phyloP scores from a whole-genome alignment of 1,140 invertebrate species.

The Neodiprion virginianus region DNA sequence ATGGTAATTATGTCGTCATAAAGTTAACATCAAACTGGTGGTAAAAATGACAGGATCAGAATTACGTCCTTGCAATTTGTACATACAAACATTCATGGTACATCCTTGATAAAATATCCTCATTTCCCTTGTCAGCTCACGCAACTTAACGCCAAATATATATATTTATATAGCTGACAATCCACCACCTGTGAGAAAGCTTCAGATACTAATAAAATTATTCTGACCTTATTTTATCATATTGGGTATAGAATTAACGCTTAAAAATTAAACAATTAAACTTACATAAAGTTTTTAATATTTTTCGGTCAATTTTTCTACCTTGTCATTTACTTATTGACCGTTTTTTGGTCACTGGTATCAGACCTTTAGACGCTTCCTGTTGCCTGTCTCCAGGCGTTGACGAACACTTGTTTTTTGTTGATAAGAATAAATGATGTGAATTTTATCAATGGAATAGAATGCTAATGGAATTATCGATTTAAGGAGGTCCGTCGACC shows the following conservation, averaged over 20 bases:
- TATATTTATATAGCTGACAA: not conserved
- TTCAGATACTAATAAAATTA: not conserved
- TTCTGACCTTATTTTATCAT: not conserved
- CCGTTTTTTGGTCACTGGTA: too few species aligned
- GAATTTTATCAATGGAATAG: too few species aligned
- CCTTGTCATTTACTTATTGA: too few species aligned
- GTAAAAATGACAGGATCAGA: not conserved
- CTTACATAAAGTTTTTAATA: too few species aligned
- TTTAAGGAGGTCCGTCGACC: too few species aligned
- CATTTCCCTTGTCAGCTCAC: not conserved
- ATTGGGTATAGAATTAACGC: not conserved
- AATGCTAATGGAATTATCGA: too few species aligned
- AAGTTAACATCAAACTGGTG: too few species aligned
- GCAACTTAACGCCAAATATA: not conserved
- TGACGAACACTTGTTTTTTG: not conserved
- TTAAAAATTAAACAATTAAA: not conserved
- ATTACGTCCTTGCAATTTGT: slow-evolving; percentile 2
- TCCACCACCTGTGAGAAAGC: not conserved
- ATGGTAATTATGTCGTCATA: too few species aligned
- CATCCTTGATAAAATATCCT: not conserved
- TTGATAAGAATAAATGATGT: too few species aligned
- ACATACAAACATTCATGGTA: not conserved
- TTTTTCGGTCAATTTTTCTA: too few species aligned
- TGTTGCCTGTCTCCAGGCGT: not conserved
- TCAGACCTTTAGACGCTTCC: not conserved